phyloP scores from a whole-genome alignment of 2,888 invertebrate genomes.

The Macrophya annulata region DNA sequence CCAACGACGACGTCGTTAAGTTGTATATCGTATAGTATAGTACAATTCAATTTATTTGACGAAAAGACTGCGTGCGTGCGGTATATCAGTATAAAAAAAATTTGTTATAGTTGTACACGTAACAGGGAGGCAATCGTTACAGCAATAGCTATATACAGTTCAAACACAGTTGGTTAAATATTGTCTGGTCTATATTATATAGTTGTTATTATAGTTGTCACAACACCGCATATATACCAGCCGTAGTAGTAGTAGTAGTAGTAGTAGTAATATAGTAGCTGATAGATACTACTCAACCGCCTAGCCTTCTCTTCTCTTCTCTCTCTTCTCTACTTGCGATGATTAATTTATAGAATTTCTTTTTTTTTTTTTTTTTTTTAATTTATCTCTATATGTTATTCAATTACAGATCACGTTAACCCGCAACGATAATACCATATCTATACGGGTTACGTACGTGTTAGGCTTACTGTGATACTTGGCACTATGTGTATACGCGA shows the following conservation, averaged over 20 bases:
- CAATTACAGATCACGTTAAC: not conserved
- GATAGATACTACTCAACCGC: not conserved
- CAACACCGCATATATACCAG: conserved; percentile 31
- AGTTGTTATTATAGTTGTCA: conserved; percentile 21
- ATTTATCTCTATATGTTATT: not conserved
- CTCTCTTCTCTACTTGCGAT: not conserved
- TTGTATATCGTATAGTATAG: conserved; percentile 37
- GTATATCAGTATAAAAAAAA: not conserved
- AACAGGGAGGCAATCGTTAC: conserved; percentile 12
- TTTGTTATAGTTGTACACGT: not conserved
- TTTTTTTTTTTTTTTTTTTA: too few species aligned
- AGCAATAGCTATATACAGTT: conserved; percentile 42
- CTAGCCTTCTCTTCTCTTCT: not conserved
- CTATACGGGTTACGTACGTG: not conserved
- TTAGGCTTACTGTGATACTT: not conserved
- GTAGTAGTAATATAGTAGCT: not conserved
- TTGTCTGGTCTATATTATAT: conserved; percentile 50
- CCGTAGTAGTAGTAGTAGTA: not conserved
- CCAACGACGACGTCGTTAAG: conserved; percentile 65
- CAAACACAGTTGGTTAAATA: conserved; percentile 62
- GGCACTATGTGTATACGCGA: too few species aligned
- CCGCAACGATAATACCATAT: not conserved
- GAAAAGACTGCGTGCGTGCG: not conserved
- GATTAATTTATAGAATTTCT: not conserved
- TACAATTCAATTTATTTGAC: not conserved